Base-by-base conservation (phyloP, 2,888 invertebrate genomes). In the Hypercompe scribonia region DNA sequence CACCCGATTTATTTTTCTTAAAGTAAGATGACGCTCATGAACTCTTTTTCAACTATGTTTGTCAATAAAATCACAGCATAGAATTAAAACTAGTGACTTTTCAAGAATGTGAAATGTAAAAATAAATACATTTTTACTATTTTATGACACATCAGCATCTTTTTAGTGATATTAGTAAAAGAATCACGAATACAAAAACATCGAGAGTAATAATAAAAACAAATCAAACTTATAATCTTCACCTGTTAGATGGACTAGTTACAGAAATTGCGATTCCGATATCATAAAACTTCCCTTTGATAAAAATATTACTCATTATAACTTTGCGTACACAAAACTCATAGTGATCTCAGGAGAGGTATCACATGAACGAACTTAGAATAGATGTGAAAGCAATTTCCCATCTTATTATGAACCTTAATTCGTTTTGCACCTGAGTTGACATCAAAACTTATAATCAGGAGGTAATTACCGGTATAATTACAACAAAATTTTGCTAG, bases 371-470 rank as follows among this genome's bases (percentile, higher is more conserved):
- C 81, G 81, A 81, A 81, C 79, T 81, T 78, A 74, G 77, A 86
- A 79, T 82, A 78, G 82, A 84, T 85, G 78, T 78, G 75, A 83
- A 86, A 85, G 88, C 89, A 90, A 90, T 89, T 90, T 87, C 82
- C 85, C 82, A 82, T 74, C 80, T 81, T 84, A 89, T 89, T 89
- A 89, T 84, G 71, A 79, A 73, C 78, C 87, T 84, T 87, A 88
- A 86, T 90, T 90, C 84, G 89, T 91, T 92, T 91, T 88, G 84
- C 90, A 90, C 90, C 87, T 90, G 89, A 88, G 80, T 83, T 82
- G 86, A 88, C 88, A 89, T 89, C 86, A 89, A 88, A 91, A 90
- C 89, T 89, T 89, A 87, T 90, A 90, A 91, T 90, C 86, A 88
- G 81, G 78, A 81, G 81, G 81, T 87, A 87, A 90, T 89, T 90